phyloP scores from a whole-genome alignment of 2,888 invertebrate genomes.

The Pantelozetes paolii region DNA sequence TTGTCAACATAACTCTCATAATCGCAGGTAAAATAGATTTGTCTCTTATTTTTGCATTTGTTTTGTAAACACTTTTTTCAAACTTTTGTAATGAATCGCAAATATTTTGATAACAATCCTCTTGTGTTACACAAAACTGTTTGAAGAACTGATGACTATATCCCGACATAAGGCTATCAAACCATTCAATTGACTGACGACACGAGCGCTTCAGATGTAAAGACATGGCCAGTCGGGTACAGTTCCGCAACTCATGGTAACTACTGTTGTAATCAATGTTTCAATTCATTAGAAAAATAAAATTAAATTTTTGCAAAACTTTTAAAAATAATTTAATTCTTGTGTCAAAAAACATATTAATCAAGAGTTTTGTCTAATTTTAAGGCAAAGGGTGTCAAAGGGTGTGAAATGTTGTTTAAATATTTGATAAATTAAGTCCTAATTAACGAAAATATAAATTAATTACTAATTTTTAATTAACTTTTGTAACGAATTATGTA shows the following conservation, averaged over 20 bases:
- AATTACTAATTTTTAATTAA: too few relatives aligned
- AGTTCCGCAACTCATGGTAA: slow-evolving; percentile 1
- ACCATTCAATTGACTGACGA: slow-evolving; percentile 3
- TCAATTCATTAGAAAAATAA: background rate
- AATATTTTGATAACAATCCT: slow-evolving; percentile 15
- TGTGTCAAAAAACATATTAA: too few relatives aligned
- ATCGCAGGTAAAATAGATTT: slow-evolving; percentile 16
- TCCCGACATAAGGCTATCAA: slow-evolving; percentile 1
- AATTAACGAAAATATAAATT: too few relatives aligned
- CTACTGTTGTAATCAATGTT: background rate
- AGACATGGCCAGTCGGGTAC: background rate
- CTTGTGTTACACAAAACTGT: slow-evolving; percentile 26
- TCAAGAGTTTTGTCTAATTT: too few relatives aligned
- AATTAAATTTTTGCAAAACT: background rate
- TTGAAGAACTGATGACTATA: slow-evolving; percentile 20
- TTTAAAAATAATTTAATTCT: too few relatives aligned
- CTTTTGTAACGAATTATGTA: too few relatives aligned
- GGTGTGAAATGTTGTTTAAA: too few relatives aligned
- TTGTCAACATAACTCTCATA: background rate
- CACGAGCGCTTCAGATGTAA: background rate
- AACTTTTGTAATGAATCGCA: background rate
- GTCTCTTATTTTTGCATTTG: background rate
- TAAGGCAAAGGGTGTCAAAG: too few relatives aligned
- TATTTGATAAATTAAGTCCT: too few relatives aligned
- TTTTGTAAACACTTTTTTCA: background rate